Percentiles rank a stretch among this genome's conserved stretches.
These are phyloP conservation scores for Liopterus haemorrhoidalis DNA, from an alignment of 2,888 invertebrate species.

Conservation along the genomic window DNA sequence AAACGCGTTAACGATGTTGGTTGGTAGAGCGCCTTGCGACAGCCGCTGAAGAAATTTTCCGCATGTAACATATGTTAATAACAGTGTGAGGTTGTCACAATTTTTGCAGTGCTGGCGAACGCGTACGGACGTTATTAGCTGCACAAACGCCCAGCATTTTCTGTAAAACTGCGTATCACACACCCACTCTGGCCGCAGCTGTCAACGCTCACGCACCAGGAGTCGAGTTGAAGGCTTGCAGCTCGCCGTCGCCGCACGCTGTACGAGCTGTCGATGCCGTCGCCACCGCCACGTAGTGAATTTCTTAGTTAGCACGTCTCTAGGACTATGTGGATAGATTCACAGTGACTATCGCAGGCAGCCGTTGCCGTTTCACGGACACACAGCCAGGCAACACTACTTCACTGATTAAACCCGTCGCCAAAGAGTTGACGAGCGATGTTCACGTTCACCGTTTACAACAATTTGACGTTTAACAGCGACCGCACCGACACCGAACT, in stretches of 20 bases:
- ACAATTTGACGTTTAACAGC: no score
- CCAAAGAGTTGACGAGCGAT: no score
- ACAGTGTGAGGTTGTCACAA: neutral
- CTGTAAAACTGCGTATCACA: slow-evolving; percentile 22
- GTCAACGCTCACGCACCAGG: slow-evolving; percentile 22
- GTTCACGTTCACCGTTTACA: no score
- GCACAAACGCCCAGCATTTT: slow-evolving; percentile 19
- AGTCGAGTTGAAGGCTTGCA: no score
- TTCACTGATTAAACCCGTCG: no score
- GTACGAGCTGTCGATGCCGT: neutral
- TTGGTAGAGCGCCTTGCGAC: slow-evolving; percentile 13
- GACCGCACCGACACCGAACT: no score
- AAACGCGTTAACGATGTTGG: slow-evolving; percentile 23
- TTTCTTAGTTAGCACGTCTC: no score
- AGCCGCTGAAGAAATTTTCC: no score
- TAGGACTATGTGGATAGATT: no score
- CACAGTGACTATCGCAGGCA: no score
- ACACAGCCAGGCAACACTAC: no score
- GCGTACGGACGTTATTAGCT: neutral
- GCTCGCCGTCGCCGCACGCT: slow-evolving; percentile 1
- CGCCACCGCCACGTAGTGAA: slow-evolving; percentile 3
- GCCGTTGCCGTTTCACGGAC: no score
- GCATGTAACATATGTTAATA: slow-evolving; percentile 5
- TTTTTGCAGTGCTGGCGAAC: neutral
- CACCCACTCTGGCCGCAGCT: slow-evolving; percentile 22